Evolutionary conservation across 2,113 vertebrate genomes (phyloP).

Genomic region (Zapus hudsonius): DNA sequence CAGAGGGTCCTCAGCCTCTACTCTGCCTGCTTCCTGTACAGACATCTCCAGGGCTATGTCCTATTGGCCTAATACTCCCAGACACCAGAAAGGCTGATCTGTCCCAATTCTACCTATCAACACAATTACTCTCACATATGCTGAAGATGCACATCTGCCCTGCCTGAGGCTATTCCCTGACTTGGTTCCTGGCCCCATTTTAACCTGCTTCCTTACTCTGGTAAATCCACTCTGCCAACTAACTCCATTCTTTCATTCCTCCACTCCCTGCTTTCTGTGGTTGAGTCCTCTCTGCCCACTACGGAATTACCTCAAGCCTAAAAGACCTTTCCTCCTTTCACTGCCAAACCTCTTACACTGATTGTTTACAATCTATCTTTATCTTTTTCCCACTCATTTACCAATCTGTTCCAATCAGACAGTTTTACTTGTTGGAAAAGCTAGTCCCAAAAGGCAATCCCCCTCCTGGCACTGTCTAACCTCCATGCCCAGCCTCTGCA

Average conservation of each 20-base stretch:
- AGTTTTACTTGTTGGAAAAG: background rate
- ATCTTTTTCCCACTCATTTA: background rate
- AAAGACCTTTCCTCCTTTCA: background rate
- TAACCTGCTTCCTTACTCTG: background rate
- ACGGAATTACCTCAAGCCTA: background rate
- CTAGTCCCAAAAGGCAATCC: background rate
- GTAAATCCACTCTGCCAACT: background rate
- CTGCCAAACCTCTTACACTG: background rate
- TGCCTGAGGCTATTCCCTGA: background rate
- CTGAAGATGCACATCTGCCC: background rate
- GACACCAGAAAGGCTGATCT: background rate
- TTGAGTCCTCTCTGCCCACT: background rate
- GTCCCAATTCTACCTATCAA: background rate
- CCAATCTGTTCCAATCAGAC: background rate
- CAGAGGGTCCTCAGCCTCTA: background rate
- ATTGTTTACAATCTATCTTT: background rate
- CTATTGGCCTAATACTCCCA: background rate
- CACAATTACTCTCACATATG: rapidly evolving
- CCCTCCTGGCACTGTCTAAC: background rate
- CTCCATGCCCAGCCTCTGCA: background rate
- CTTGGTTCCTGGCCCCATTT: background rate
- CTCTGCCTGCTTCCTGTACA: background rate
- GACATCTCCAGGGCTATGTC: background rate
- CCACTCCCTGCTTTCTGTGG: background rate
- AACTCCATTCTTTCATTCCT: background rate